Evolutionary conservation across 2,113 vertebrate species (phyloP), one percentile per base, ranked within the genome.

Genomic region (Beaufortia kweichowensis): DNA sequence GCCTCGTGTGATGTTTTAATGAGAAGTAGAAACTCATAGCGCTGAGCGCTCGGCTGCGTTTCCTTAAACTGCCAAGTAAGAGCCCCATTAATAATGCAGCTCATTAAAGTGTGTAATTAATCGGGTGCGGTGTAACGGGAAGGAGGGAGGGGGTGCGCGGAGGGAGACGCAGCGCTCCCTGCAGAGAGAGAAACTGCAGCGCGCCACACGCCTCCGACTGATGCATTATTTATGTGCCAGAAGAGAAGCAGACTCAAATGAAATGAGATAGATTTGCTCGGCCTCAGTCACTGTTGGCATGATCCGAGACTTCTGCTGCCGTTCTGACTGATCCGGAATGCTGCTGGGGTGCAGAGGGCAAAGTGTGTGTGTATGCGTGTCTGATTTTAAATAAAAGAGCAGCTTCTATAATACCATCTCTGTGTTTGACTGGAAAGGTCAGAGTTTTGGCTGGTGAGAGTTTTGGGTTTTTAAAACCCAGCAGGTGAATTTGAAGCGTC

Each of bases 81-180:
- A 95, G 93, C 93, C 90, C 93, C 95, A 97, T 98, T 97, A 97
- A 98, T 97, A 97, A 97, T 98, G 95, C 95, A 96, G 95, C 95
- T 98, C 95, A 97, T 98, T 98, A 98, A 98, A 97, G 95, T 94
- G 95, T 96, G 91, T 97, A 98, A 98, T 98, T 98, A 98, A 97
- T 98, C 94, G 87, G 89, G 87, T 89, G 88, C 85, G 82, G 86
- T 88, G 89, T 91, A 90, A 87, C 89, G 86, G 87, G 88, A 88
- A 89, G 87, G 85, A 81, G 56, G 82, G 77, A 24, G 77, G 67
- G 80, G 85, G 86, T n/a, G 66, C 50, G 73, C 79, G 67, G 28
- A 56, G 84, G 80, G 68, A 81, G 75, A 72, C 56, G 50, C 67
- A 50, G 77, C 28, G 78, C 69, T 48, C 72, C 74, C 64, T 67